phyloP scores from a whole-genome alignment of 35 echinoderm and acorn worm species.

The Chiridota heheva region DNA sequence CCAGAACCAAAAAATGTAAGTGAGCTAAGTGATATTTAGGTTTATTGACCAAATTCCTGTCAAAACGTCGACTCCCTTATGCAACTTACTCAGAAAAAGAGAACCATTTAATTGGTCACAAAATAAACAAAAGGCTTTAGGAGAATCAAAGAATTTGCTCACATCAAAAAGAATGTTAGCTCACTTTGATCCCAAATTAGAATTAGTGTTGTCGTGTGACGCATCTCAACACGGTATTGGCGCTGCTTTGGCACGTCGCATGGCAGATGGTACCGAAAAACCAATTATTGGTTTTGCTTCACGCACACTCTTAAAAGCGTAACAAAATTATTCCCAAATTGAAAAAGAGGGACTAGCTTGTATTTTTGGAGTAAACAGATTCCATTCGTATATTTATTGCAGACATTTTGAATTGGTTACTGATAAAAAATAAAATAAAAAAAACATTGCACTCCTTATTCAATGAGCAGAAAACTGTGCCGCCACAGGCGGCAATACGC shows the following conservation, averaged over 20 bases:
- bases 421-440: too few relatives aligned
- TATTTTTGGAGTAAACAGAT: slow-evolving; percentile 20
- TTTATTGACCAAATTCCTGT: slow-evolving; percentile 17
- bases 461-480: not conserved
- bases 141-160: slow-evolving; percentile 14
- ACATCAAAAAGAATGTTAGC: not conserved
- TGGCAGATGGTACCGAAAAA: slow-evolving; percentile 12
- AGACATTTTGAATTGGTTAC: slow-evolving; percentile 16
- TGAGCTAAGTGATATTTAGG: slow-evolving; percentile 38
- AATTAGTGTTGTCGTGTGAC: slow-evolving; percentile 10
- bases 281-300: slow-evolving; percentile 15
- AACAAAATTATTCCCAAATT: slow-evolving; percentile 22
- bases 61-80: slow-evolving; percentile 12
- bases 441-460: slow-evolving; percentile 19
- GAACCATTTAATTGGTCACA: not conserved
- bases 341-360: slow-evolving; percentile 31
- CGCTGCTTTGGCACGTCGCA: slow-evolving; percentile 13
- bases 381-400: slow-evolving; percentile 27
- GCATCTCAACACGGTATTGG: slow-evolving; percentile 16
- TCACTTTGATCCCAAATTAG: slow-evolving; percentile 1
- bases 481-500: not conserved
- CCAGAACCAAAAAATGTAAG: slow-evolving; percentile 32
- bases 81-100: slow-evolving; percentile 1
- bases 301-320: not conserved
- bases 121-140: slow-evolving; percentile 2